Percentiles rank a stretch among this genome's conserved stretches.
Evolutionary conservation across 1,140 invertebrate species (phyloP).

Genomic region (Meteorus sp.): DNA sequence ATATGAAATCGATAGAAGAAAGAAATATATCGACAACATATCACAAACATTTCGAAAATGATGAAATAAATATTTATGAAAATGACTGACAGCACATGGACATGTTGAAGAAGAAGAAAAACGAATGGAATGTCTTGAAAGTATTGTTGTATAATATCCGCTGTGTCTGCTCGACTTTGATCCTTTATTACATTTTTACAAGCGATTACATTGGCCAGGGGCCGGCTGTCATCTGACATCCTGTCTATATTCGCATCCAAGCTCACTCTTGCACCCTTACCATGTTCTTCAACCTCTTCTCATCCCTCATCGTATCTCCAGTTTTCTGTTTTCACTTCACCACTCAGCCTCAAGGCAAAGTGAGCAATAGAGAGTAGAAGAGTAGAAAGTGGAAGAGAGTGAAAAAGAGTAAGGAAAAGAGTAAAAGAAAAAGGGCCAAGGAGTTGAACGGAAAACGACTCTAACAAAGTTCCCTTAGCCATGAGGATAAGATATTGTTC

Average conservation of each 20-base stretch:
- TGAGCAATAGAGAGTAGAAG: background rate
- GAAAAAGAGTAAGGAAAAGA: slow-evolving; percentile 5
- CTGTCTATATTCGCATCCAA: slow-evolving; percentile 2
- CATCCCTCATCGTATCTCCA: background rate
- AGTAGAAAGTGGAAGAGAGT: background rate
- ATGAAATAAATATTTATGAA: too few relatives aligned
- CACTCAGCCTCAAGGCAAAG: slow-evolving; percentile 2
- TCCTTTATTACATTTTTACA: slow-evolving; percentile 56
- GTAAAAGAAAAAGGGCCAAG: too few relatives aligned
- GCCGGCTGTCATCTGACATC: slow-evolving; percentile 33
- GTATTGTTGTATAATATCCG: slow-evolving; percentile 37
- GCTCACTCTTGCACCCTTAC: background rate
- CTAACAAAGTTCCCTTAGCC: slow-evolving; percentile 22
- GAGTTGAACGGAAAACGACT: too few relatives aligned
- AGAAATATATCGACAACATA: too few relatives aligned
- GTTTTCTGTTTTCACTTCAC: background rate
- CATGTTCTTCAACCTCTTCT: background rate
- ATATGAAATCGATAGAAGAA: too few relatives aligned
- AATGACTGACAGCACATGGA: too few relatives aligned
- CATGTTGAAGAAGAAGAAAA: too few relatives aligned
- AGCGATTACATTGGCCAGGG: slow-evolving; percentile 51
- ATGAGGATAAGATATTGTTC: slow-evolving; percentile 47
- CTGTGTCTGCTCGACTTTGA: slow-evolving; percentile 40
- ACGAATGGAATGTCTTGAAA: background rate
- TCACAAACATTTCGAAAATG: too few relatives aligned